Percentiles rank a stretch among this genome's conserved stretches.
Evolutionary conservation across 2,888 invertebrate genomes (phyloP).

Genomic region (Hetaerina titia): DNA sequence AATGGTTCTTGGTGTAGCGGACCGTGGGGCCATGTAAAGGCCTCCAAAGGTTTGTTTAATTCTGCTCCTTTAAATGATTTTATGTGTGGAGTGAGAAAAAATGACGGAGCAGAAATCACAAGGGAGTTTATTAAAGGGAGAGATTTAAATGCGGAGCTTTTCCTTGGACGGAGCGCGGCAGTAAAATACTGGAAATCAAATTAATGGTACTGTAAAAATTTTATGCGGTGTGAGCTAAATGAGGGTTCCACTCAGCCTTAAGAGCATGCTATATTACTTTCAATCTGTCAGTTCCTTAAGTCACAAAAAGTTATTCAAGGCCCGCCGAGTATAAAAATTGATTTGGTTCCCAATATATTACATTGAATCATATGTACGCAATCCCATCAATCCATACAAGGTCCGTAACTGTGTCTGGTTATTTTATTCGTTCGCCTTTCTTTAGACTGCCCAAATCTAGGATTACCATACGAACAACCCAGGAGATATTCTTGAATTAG

Average conservation of each 20-base stretch:
- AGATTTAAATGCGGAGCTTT: background rate
- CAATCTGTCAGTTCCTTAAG: constrained; percentile 15
- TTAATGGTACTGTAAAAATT: constrained; percentile 23
- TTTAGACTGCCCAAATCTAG: too few species aligned
- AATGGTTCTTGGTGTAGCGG: background rate
- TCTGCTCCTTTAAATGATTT: background rate
- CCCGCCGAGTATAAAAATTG: constrained; percentile 6
- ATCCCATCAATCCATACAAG: background rate
- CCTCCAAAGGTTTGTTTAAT: background rate
- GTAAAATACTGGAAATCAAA: constrained; percentile 34
- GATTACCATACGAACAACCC: too few species aligned
- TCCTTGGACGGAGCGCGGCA: background rate
- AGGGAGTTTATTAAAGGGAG: background rate
- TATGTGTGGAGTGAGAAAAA: background rate
- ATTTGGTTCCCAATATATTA: background rate
- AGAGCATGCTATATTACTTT: background rate
- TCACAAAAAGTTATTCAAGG: background rate
- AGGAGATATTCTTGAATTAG: too few species aligned
- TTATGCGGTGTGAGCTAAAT: background rate
- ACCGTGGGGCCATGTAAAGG: background rate
- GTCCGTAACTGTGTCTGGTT: too few species aligned
- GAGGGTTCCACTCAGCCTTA: background rate
- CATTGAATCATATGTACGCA: background rate
- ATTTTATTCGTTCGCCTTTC: too few species aligned
- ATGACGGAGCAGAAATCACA: background rate